Evolutionary conservation across 92 coral and sea anemone genomes (phyloP).

Genomic region (Zoanthus sansibaricus): DNA sequence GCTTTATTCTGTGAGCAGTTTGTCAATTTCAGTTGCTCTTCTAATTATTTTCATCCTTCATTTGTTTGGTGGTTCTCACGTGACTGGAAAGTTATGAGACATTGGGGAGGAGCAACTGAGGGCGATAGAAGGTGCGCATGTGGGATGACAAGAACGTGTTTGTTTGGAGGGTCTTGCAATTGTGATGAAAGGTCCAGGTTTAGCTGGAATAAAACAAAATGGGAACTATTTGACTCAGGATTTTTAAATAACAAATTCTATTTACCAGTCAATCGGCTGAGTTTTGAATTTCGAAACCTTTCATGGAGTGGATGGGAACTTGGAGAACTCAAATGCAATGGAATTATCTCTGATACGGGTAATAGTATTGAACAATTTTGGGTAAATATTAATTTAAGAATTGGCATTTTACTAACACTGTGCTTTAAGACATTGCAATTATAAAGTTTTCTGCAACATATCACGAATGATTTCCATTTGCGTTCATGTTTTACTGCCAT

Average conservation of each 20-base stretch:
- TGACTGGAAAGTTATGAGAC: conserved; percentile 7
- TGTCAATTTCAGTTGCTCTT: conserved; percentile 47
- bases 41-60: too few species aligned
- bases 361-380: too few species aligned
- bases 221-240: conserved; percentile 45
- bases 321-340: conserved; percentile 63
- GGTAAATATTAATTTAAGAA: too few species aligned
- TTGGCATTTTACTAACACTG: too few species aligned
- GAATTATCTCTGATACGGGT: background rate
- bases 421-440: too few species aligned
- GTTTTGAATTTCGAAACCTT: conserved; percentile 12
- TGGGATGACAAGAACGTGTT: conserved; percentile 67
- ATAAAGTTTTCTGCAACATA: too few species aligned
- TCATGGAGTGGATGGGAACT: conserved; percentile 42
- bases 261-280: conserved; percentile 53
- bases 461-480: too few species aligned
- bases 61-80: background rate
- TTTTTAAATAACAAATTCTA: conserved; percentile 53
- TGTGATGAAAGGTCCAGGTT: background rate
- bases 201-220: conserved; percentile 35
- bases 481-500: too few species aligned
- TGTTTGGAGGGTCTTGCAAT: conserved; percentile 36
- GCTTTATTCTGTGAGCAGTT: conserved; percentile 73
- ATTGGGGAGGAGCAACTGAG: conserved; percentile 73
- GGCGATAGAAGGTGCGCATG: conserved; percentile 65